These are phyloP conservation scores for Syrphus vitripennis DNA, from an alignment of 2,888 invertebrate genomes.

Conservation along the genomic window DNA sequence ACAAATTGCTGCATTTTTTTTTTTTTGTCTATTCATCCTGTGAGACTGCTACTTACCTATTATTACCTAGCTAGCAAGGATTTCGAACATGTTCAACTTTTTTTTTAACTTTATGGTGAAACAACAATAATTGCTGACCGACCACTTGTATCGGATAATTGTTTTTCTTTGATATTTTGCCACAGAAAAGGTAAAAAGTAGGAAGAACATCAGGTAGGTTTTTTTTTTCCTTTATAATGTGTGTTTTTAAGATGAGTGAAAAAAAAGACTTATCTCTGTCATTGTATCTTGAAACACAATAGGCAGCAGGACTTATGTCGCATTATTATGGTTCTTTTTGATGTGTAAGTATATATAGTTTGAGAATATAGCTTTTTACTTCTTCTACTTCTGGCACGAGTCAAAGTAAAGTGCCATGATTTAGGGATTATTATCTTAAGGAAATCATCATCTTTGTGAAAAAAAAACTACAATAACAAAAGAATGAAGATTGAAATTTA, in stretches of 20 bases:
- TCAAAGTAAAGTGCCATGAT: not conserved
- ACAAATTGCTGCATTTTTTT: slow-evolving; percentile 27
- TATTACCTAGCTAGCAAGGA: not conserved
- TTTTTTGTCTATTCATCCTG: not conserved
- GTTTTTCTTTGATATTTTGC: slow-evolving; percentile 21
- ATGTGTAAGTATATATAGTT: too few relatives aligned
- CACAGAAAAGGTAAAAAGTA: not conserved
- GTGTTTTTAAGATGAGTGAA: not conserved
- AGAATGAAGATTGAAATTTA: too few relatives aligned
- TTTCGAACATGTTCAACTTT: not conserved
- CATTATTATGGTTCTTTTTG: not conserved
- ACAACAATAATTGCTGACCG: not conserved
- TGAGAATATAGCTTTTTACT: not conserved
- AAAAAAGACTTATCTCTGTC: not conserved
- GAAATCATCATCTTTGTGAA: too few relatives aligned
- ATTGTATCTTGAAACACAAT: not conserved
- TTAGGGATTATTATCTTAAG: not conserved
- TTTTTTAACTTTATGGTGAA: too few relatives aligned
- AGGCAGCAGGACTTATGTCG: not conserved
- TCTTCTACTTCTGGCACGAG: not conserved
- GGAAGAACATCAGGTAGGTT: not conserved
- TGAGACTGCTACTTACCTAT: not conserved
- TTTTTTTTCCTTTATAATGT: not conserved
- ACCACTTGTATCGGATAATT: slow-evolving; percentile 27
- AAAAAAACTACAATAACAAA: too few relatives aligned